Evolutionary conservation across 1,140 invertebrate species (phyloP).

Genomic region (Drosophila funebris): DNA sequence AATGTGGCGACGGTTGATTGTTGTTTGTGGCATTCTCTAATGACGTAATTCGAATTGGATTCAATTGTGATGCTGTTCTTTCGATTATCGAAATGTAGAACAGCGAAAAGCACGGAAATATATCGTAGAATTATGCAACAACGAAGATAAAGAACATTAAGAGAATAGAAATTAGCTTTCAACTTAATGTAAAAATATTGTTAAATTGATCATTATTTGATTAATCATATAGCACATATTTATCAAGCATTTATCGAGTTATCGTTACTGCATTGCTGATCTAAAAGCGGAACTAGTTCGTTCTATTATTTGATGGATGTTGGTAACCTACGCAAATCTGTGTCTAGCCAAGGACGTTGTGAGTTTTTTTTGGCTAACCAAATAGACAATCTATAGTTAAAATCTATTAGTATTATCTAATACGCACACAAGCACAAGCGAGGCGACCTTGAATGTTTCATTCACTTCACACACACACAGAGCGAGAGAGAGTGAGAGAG

Average conservation of each 20-base stretch:
- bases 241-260: background rate
- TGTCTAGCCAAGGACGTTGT: slow-evolving; percentile 16
- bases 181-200: no score
- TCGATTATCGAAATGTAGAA: no score
- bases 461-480: slow-evolving; percentile 68
- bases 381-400: slow-evolving; percentile 48
- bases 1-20: background rate
- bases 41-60: slow-evolving; percentile 50
- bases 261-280: background rate
- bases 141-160: background rate
- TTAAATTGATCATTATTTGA: background rate
- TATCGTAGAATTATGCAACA: background rate
- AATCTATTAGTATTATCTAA: slow-evolving; percentile 71
- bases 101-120: background rate
- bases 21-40: slow-evolving; percentile 7
- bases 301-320: background rate
- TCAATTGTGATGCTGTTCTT: background rate
- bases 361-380: slow-evolving; percentile 19
- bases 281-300: slow-evolving; percentile 1
- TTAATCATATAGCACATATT: background rate
- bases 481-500: background rate
- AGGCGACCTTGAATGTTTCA: slow-evolving; percentile 79
- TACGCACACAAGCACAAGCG: slow-evolving; percentile 51
- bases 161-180: background rate
- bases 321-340: slow-evolving; percentile 19